phyloP scores from a whole-genome alignment of 1,140 invertebrate genomes.

The Adelges cooleyi region DNA sequence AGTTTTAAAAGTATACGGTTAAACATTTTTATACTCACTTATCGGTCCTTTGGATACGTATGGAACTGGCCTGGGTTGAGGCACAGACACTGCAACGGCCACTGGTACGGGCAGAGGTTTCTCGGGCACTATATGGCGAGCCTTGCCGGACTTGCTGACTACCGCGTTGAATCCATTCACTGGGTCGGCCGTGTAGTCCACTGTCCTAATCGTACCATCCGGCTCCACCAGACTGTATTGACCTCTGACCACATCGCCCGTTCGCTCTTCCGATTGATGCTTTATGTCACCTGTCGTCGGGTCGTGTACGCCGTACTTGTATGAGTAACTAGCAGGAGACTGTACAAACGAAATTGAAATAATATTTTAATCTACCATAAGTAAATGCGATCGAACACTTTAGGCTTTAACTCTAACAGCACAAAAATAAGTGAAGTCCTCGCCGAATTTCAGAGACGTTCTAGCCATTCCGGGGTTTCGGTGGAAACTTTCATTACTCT shows the following conservation, averaged over 20 bases:
- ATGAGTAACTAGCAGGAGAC: slow-evolving; percentile 42
- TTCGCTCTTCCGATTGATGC: slow-evolving; percentile 47
- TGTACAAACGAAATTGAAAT: slow-evolving; percentile 20
- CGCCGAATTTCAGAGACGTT: too few relatives aligned
- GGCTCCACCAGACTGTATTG: slow-evolving; percentile 40
- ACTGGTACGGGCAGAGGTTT: background rate
- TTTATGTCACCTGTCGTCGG: slow-evolving; percentile 48
- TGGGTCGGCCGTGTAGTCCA: slow-evolving; percentile 49
- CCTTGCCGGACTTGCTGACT: slow-evolving; percentile 41
- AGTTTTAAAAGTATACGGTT: too few relatives aligned
- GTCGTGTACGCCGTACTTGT: slow-evolving; percentile 45
- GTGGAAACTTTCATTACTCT: too few relatives aligned
- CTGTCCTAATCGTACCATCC: slow-evolving; percentile 46
- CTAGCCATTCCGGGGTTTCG: too few relatives aligned
- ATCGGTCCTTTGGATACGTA: slow-evolving; percentile 2
- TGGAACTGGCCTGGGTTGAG: too few relatives aligned
- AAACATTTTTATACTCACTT: background rate
- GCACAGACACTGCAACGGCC: too few relatives aligned
- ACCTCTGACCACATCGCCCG: slow-evolving; percentile 45
- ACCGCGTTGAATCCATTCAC: slow-evolving; percentile 54
- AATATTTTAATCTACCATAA: too few relatives aligned
- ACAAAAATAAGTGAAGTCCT: too few relatives aligned
- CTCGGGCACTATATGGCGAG: background rate
- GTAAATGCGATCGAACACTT: too few relatives aligned
- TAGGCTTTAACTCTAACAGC: too few relatives aligned